Conservation (phyloP, 2,113 vertebrate genomes). For the Podarcis raffonei region DNA sequence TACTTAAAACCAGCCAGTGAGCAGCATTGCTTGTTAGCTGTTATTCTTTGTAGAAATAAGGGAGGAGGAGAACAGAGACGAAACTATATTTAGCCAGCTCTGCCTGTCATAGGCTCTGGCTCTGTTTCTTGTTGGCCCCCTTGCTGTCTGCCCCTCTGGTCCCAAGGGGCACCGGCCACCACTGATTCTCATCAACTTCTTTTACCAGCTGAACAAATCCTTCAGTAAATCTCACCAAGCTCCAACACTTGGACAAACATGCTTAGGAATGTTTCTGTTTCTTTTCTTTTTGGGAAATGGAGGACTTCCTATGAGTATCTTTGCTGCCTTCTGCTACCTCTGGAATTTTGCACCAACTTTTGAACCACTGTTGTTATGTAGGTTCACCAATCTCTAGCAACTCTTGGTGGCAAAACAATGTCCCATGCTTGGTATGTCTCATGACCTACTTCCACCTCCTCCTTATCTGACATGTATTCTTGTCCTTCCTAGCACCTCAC, state of each 20-base stretch:
- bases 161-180: neutral
- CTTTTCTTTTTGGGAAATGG: too few species aligned
- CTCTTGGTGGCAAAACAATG: neutral
- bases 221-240: neutral
- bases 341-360: neutral
- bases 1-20: too few species aligned
- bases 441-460: neutral
- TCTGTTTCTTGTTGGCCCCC: too few species aligned
- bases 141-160: too few species aligned
- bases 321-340: neutral
- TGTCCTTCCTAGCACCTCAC: constrained; percentile 78
- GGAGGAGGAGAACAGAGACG: too few species aligned
- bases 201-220: neutral
- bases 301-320: too few species aligned
- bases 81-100: too few species aligned
- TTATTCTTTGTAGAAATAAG: too few species aligned
- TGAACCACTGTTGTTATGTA: neutral
- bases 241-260: neutral
- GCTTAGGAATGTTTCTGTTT: neutral
- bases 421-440: neutral
- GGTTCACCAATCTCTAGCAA: neutral
- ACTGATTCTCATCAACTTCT: neutral
- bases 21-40: too few species aligned
- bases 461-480: neutral
- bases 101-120: too few species aligned